These are phyloP conservation scores for Drosophila paramelanica DNA, from an alignment of 2,888 invertebrate species.

Conservation along the genomic window DNA sequence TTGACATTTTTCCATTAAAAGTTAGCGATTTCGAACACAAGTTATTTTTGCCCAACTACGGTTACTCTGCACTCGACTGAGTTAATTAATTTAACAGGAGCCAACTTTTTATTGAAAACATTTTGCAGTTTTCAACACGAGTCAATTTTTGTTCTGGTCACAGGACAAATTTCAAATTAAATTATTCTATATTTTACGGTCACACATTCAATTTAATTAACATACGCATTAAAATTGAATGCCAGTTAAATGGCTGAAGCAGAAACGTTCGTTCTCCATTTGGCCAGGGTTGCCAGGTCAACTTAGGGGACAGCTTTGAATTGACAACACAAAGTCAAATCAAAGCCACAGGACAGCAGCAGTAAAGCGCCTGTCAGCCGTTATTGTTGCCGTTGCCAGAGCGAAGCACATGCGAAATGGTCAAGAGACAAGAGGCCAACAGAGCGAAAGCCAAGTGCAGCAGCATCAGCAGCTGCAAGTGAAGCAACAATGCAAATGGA, in stretches of 20 bases:
- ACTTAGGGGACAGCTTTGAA: slow-evolving; percentile 37
- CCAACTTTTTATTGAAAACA: neutral
- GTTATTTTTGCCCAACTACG: neutral
- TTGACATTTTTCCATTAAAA: too few relatives aligned
- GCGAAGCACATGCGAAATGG: slow-evolving; percentile 15
- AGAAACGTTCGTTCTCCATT: neutral
- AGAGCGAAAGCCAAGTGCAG: slow-evolving; percentile 18
- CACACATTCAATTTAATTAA: slow-evolving; percentile 5
- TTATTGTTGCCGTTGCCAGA: slow-evolving; percentile 15
- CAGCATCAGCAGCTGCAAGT: slow-evolving; percentile 19
- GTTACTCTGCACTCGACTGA: neutral
- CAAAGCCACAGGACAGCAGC: slow-evolving; percentile 54
- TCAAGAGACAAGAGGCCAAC: slow-evolving; percentile 5
- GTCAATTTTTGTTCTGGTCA: neutral
- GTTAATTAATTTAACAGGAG: neutral
- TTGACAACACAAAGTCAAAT: slow-evolving; percentile 64
- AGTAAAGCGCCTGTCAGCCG: slow-evolving; percentile 55
- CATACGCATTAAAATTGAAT: slow-evolving; percentile 13
- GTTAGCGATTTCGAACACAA: too few relatives aligned
- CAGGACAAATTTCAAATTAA: neutral
- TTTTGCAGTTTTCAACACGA: too few relatives aligned
- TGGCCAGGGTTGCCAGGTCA: slow-evolving; percentile 13
- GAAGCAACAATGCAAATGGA: slow-evolving; percentile 61
- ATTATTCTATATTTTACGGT: neutral
- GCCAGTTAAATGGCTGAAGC: neutral